phyloP scores from a whole-genome alignment of 2,888 invertebrate genomes.

The Icerya purchasi region DNA sequence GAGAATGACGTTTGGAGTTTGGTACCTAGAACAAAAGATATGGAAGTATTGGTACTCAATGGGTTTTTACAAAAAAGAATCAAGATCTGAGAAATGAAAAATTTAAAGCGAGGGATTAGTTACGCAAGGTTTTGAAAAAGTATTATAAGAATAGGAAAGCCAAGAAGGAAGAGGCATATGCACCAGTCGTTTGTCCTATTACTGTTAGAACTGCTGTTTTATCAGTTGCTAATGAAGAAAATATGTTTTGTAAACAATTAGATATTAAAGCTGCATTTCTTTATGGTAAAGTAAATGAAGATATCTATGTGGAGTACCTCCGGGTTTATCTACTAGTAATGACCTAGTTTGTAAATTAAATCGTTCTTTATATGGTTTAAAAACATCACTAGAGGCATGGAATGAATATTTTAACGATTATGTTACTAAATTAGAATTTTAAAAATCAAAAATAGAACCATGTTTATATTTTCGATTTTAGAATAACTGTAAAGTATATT shows the following conservation, averaged over 20 bases:
- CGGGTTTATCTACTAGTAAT: not conserved
- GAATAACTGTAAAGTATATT: no score
- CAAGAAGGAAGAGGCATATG: not conserved
- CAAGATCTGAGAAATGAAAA: no score
- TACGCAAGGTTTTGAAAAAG: not conserved
- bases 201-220: not conserved
- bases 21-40: not conserved
- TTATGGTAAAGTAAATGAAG: not conserved
- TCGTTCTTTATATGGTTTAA: not conserved
- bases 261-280: not conserved
- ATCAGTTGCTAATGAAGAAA: not conserved
- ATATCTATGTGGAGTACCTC: not conserved
- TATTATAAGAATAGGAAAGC: not conserved
- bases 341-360: not conserved
- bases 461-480: not conserved
- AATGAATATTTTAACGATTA: not conserved
- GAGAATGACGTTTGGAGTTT: not conserved
- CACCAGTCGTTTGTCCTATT: not conserved
- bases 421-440: not conserved
- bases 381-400: not conserved
- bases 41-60: not conserved
- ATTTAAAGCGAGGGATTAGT: not conserved
- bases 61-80: not conserved
- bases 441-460: not conserved
- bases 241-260: not conserved